Evolutionary conservation across 1,140 invertebrate species (phyloP).

Genomic region (Phortica variegata): DNA sequence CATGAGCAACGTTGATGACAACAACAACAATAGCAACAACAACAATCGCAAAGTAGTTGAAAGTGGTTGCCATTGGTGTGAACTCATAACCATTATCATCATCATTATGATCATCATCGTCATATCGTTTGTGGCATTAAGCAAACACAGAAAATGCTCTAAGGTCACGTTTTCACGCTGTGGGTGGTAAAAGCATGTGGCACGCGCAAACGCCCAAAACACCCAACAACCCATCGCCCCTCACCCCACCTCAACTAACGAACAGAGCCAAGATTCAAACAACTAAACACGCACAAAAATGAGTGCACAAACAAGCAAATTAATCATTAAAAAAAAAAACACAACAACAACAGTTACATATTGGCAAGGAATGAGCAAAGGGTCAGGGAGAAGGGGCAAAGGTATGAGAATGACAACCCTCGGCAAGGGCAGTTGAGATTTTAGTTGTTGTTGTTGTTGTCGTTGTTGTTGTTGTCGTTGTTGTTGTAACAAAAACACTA

Average conservation of each 20-base stretch:
- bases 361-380: slow-evolving; percentile 27
- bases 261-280: no score
- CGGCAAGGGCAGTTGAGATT: no score
- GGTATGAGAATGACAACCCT: not conserved
- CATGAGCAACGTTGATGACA: no score
- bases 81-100: not conserved
- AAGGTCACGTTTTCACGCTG: slow-evolving; percentile 50
- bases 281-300: no score
- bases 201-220: no score
- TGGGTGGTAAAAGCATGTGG: slow-evolving; percentile 36
- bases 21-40: slow-evolving; percentile 15
- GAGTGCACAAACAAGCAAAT: slow-evolving; percentile 1
- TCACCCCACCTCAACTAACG: no score
- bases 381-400: slow-evolving; percentile 1
- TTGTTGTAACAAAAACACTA: no score
- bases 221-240: no score
- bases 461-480: no score
- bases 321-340: slow-evolving; percentile 48
- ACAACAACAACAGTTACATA: no score
- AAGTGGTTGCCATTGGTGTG: slow-evolving; percentile 9
- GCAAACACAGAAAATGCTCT: slow-evolving; percentile 19
- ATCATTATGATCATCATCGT: slow-evolving; percentile 26
- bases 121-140: slow-evolving; percentile 14
- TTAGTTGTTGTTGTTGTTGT: no score
- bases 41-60: slow-evolving; percentile 3